Percentiles rank a stretch among this genome's conserved stretches.
Conservation (phyloP, 2,888 invertebrate genomes). For the Trichopria drosophilae region DNA sequence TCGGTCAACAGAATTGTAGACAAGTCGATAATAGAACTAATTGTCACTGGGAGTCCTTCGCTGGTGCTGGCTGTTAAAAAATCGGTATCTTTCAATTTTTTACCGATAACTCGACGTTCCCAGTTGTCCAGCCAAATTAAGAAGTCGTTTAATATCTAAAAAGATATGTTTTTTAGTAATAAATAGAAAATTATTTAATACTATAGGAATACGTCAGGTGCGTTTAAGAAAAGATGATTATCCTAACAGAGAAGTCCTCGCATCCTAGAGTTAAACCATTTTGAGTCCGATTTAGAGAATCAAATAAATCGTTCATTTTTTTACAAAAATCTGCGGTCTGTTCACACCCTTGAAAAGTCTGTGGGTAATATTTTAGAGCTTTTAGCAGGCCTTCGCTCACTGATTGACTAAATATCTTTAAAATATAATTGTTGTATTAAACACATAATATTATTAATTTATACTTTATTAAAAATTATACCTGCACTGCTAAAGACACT, state of each 20-base stretch:
- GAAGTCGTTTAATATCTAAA: slow-evolving; percentile 3
- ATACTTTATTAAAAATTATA: no score
- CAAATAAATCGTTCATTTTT: background rate
- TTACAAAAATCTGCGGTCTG: background rate
- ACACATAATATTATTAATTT: background rate
- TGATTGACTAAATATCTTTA: background rate
- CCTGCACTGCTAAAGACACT: no score
- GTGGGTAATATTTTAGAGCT: background rate
- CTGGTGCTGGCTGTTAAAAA: background rate
- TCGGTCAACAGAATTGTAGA: background rate
- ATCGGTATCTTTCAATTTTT: background rate
- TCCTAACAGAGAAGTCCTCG: slow-evolving; percentile 4
- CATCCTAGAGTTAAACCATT: background rate
- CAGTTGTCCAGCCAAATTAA: background rate
- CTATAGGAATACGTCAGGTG: background rate
- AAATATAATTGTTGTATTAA: background rate
- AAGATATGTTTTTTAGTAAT: background rate
- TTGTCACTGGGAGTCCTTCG: background rate
- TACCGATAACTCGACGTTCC: background rate
- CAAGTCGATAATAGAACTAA: background rate
- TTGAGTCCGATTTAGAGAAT: slow-evolving; percentile 5
- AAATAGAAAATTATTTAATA: background rate
- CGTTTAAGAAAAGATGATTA: background rate
- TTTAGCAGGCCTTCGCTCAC: background rate
- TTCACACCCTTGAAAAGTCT: background rate